Percentiles rank a stretch among this genome's conserved stretches.
These are phyloP conservation scores for Tribolium madens DNA, from an alignment of 1,140 invertebrate genomes.

Conservation along the genomic window DNA sequence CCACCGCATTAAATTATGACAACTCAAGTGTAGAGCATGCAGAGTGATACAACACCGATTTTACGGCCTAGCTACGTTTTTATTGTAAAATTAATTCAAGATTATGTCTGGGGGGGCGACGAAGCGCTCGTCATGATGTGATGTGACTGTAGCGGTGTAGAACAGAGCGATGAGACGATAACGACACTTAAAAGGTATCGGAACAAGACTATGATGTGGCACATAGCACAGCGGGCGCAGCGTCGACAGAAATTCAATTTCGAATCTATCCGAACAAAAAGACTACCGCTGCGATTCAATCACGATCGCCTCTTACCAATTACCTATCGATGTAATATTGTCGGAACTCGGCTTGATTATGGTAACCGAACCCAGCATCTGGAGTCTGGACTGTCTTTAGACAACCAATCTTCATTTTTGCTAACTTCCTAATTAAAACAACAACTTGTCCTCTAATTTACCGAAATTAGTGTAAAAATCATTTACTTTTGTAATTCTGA, in stretches of 20 bases:
- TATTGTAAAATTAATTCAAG: neutral
- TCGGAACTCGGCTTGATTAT: slow-evolving; percentile 10
- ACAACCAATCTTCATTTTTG: slow-evolving; percentile 1
- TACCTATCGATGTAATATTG: slow-evolving; percentile 52
- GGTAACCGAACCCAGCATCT: slow-evolving; percentile 25
- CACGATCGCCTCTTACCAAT: slow-evolving; percentile 59
- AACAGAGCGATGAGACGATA: slow-evolving; percentile 53
- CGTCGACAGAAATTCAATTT: slow-evolving; percentile 60
- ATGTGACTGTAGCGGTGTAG: slow-evolving; percentile 46
- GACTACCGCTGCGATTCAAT: slow-evolving; percentile 61
- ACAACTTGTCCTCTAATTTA: no score
- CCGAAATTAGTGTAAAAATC: neutral
- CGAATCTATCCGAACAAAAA: slow-evolving; percentile 58
- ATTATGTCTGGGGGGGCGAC: neutral
- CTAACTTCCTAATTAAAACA: neutral
- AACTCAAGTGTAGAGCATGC: neutral
- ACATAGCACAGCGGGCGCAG: slow-evolving; percentile 51
- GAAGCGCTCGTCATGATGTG: slow-evolving; percentile 35
- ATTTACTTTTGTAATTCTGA: neutral
- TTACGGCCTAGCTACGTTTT: neutral
- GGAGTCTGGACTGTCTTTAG: neutral
- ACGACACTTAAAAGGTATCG: slow-evolving; percentile 57
- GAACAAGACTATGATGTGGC: slow-evolving; percentile 50
- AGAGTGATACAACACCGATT: neutral
- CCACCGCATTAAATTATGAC: neutral